phyloP scores from a whole-genome alignment of 30 jellyfish, hydroid and myxozoan species.

The Aurelia aurita complex sp. Pacific region DNA sequence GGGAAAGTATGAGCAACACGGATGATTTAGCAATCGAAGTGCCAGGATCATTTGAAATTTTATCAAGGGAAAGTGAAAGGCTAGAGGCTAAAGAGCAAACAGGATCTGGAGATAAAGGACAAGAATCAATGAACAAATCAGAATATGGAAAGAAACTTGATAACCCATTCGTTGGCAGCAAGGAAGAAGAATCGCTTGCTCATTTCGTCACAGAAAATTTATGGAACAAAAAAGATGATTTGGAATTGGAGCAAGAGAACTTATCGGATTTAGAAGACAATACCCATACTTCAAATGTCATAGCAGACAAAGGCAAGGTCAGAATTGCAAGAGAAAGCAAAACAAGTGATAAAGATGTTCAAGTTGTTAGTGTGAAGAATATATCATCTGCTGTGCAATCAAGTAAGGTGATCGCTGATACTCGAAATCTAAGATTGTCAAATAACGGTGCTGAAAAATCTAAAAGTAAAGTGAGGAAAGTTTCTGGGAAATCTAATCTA shows the following conservation, averaged over 20 bases:
- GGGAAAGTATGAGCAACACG: neutral
- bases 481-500: no score
- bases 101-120: neutral
- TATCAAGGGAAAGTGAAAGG: conserved; percentile 37
- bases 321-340: no score
- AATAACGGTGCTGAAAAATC: no score
- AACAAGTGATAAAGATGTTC: no score
- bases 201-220: conserved; percentile 31
- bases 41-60: conserved; percentile 13
- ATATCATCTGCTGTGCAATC: no score
- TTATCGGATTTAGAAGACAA: no score
- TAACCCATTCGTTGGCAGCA: conserved; percentile 49
- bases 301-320: no score
- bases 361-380: no score
- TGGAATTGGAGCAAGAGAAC: neutral
- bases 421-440: no score
- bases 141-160: conserved; percentile 1
- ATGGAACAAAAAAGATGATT: neutral
- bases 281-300: no score
- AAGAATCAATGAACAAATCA: neutral
- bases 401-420: no score
- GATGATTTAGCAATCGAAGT: conserved; percentile 16
- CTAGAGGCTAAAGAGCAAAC: neutral
- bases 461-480: no score
- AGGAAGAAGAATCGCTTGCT: conserved; percentile 54